Evolutionary conservation across 1,140 invertebrate genomes (phyloP).

Genomic region (Hylaeus volcanicus): DNA sequence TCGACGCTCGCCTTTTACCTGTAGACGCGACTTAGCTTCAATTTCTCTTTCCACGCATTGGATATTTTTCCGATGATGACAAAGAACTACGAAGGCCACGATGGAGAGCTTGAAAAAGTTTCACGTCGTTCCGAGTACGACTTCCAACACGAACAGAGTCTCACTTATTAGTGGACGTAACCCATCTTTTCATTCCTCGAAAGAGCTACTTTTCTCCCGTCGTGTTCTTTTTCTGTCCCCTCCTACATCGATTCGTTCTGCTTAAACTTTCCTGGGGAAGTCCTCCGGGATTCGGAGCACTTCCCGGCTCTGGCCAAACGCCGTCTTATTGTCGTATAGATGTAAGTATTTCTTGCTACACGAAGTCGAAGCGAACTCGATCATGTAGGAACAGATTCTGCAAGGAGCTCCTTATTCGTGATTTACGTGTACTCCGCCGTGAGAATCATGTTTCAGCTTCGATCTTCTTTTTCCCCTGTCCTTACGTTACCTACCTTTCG

Average conservation of each 20-base stretch:
- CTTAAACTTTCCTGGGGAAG: slow-evolving; percentile 32
- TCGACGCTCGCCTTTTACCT: background rate
- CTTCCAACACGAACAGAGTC: background rate
- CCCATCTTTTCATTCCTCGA: background rate
- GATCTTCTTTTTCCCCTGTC: background rate
- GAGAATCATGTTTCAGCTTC: background rate
- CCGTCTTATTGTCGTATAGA: slow-evolving; percentile 40
- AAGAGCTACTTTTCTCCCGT: slow-evolving; percentile 18
- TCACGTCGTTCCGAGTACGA: background rate
- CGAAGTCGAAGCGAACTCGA: slow-evolving; percentile 20
- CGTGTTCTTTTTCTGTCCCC: background rate
- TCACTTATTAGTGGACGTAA: slow-evolving; percentile 35
- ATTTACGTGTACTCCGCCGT: background rate
- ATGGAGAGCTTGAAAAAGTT: background rate
- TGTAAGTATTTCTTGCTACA: background rate
- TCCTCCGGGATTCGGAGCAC: slow-evolving; percentile 35
- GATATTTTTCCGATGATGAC: background rate
- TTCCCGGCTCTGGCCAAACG: slow-evolving; percentile 15
- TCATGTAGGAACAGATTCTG: slow-evolving; percentile 7
- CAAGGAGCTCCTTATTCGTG: background rate
- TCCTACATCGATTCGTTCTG: slow-evolving; percentile 23
- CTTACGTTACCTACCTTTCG: background rate
- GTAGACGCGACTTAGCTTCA: background rate
- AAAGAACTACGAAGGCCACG: background rate
- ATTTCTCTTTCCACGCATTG: background rate